Evolutionary conservation across 2,888 invertebrate species (phyloP), one percentile per base, ranked within the genome.

Genomic region (Diaperis boleti): DNA sequence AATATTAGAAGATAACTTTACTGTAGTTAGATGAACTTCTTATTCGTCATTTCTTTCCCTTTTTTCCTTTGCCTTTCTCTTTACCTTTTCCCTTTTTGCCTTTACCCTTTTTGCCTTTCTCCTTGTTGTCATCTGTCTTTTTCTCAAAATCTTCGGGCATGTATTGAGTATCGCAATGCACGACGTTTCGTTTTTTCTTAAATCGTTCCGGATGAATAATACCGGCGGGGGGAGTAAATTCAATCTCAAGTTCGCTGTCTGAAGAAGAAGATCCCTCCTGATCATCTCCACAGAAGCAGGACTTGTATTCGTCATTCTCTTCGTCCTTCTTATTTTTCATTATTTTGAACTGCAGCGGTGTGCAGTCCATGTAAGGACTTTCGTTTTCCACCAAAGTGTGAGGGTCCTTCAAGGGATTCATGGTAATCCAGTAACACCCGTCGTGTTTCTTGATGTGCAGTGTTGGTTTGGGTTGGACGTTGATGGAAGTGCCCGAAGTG

Each of bases 181-280:
- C 73, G 1, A 86, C 79, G 67, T 85, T 85, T 35, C 72, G 76
- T 45, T 76, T 76, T 59, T 74, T 77, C 57, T 74, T 75, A 6
- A 86, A 82, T 0, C 85, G 82, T 59, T 86, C 83, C 1, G 88
- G 83, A 68, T 86, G 87, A 49, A 89, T 87, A 31, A 89, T 83
- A 0, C 88, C 90, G 35, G 88, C 89, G 0, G 90, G 90, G 0
- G 90, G 89, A 0, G 89, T 90, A 52, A 90, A 89, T 62, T 89
- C 89, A 33, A 90, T 88, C 71, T 90, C 89, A 79, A 89, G 85
- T 59, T 89, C 89, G 1, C 86, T 87, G 63, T 89, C 88, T 54
- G 85, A 85, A 0, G 85, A 85, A 1, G 70, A 69, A 2, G 64
- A 59, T 29, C 68, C 67, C 5, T 56, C 49, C 11, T 68, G 69